Evolutionary conservation across 2,797 vertebrate genomes (phyloP).

Genomic region (Crocidura indochinensis): DNA sequence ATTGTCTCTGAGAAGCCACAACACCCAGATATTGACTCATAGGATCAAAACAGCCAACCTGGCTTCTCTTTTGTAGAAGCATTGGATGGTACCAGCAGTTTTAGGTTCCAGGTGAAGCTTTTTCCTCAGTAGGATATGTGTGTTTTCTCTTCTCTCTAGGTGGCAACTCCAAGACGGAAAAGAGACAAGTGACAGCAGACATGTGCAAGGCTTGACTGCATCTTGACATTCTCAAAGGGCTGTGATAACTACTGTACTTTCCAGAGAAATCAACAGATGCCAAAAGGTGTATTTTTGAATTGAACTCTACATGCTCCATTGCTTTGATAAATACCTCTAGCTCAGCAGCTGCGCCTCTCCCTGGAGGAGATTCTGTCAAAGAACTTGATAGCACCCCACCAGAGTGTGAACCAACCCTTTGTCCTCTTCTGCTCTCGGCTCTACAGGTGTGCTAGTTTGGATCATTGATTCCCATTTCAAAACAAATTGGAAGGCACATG

Average conservation of each 20-base stretch:
- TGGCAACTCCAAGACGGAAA: constrained; percentile 80
- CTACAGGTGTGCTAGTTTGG: not conserved
- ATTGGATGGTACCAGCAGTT: not conserved
- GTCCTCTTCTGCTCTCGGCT: not conserved
- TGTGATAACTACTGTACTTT: constrained; percentile 59
- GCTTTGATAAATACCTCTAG: not conserved
- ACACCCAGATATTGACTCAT: not conserved
- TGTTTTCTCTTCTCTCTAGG: constrained; percentile 86
- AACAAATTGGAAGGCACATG: not conserved
- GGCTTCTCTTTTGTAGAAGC: not conserved
- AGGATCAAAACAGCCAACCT: not conserved
- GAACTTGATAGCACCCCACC: not conserved
- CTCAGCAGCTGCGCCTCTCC: not conserved
- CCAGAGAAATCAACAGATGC: constrained; percentile 66
- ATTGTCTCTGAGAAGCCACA: not conserved
- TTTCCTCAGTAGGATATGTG: not conserved
- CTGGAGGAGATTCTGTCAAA: accelerated
- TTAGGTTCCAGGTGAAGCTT: not conserved
- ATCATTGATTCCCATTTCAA: not conserved
- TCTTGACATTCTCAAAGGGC: constrained; percentile 70
- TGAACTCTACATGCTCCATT: not conserved
- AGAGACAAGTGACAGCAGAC: constrained; percentile 84
- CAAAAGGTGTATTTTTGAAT: not conserved
- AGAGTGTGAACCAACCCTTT: not conserved
- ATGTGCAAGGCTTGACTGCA: constrained; percentile 62